A percentile compares a stretch with the other conserved stretches of the same genome.
Conservation (phyloP, 2,888 invertebrate species). For the Falcaria lacertinaria region DNA sequence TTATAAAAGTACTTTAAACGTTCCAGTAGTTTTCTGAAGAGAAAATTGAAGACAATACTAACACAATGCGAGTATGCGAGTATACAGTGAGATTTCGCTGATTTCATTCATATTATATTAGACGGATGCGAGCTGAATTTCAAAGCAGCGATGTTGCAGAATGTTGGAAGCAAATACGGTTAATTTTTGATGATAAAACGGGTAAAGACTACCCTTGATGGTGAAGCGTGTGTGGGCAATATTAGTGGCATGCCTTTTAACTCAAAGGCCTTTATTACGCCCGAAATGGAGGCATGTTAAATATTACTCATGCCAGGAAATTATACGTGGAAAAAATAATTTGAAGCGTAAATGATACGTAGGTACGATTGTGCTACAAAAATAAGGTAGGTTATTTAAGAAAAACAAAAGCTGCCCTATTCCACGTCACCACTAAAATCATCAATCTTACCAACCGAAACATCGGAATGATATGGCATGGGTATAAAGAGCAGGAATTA, state of each 20-base stretch:
- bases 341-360: background rate
- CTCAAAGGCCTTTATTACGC: background rate
- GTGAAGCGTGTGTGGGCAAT: background rate
- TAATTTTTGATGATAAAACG: background rate
- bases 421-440: too few relatives aligned
- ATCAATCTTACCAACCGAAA: too few relatives aligned
- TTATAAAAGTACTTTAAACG: too few relatives aligned
- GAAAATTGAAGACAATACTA: background rate
- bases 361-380: too few relatives aligned
- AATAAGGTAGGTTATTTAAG: too few relatives aligned
- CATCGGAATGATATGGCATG: too few relatives aligned
- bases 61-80: slow-evolving; percentile 10
- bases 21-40: background rate
- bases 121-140: slow-evolving; percentile 17
- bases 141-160: slow-evolving; percentile 15
- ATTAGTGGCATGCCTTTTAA: background rate
- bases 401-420: too few relatives aligned
- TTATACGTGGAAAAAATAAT: background rate
- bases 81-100: slow-evolving; percentile 13
- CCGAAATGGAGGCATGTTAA: background rate
- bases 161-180: background rate
- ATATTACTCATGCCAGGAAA: background rate
- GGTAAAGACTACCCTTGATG: background rate
- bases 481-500: too few relatives aligned
- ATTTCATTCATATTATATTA: slow-evolving; percentile 22